A percentile compares a stretch with the other conserved stretches of the same genome.
These are phyloP conservation scores for Hypotaenidia okinawae DNA, from an alignment of 2,797 vertebrate species.

Conservation along the genomic window DNA sequence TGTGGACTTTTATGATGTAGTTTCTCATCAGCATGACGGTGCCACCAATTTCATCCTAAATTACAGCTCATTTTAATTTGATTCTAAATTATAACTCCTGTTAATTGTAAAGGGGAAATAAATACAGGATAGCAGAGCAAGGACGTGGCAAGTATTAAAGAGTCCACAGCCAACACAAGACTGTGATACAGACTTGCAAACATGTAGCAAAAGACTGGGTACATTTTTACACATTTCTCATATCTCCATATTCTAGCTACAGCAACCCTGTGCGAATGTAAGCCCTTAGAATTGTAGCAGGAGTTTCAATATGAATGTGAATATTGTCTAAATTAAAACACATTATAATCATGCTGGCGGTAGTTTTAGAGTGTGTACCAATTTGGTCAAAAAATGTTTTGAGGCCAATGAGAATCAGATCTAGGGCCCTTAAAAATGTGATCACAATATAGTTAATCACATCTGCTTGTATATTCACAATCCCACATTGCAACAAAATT, in stretches of 20 bases:
- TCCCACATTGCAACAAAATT: not conserved
- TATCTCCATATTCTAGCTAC: not conserved
- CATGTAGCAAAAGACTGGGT: fast-evolving
- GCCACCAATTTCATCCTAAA: not conserved
- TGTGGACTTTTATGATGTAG: not conserved
- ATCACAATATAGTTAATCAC: not conserved
- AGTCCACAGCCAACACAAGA: not conserved
- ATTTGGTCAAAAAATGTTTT: not conserved
- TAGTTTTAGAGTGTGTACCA: not conserved
- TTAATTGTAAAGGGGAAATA: not conserved
- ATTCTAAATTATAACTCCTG: not conserved
- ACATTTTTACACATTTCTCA: not conserved
- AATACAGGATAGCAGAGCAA: not conserved
- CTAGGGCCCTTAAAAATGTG: not conserved
- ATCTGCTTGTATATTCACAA: not conserved
- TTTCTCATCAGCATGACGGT: not conserved
- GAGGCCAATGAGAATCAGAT: not conserved
- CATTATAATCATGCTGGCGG: not conserved
- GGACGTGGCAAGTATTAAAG: not conserved
- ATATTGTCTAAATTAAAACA: not conserved
- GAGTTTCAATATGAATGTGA: not conserved
- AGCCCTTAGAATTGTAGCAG: not conserved
- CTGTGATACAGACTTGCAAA: not conserved
- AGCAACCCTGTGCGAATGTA: not conserved
- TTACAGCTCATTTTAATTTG: constrained; percentile 9